phyloP scores from a whole-genome alignment of 2,797 vertebrate genomes.

The Coregonus ussuriensis region DNA sequence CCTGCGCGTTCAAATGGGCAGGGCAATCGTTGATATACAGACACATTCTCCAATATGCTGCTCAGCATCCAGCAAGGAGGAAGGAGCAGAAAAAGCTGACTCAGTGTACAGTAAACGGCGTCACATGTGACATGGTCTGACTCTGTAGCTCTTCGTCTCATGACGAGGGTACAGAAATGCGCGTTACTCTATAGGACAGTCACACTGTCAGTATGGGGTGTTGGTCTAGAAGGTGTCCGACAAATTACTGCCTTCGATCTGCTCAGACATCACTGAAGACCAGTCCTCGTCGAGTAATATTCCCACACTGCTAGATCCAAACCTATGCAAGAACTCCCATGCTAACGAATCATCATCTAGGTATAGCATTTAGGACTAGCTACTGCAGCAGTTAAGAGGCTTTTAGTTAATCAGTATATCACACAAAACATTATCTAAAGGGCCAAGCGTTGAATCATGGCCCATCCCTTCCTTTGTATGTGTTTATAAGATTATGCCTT shows the following conservation, averaged over 20 bases:
- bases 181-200: neutral
- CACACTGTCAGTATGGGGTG: conserved; percentile 15
- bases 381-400: conserved; percentile 10
- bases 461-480: neutral
- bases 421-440: neutral
- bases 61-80: neutral
- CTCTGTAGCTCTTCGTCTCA: neutral
- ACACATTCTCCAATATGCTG: neutral
- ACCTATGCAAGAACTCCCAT: conserved; percentile 54
- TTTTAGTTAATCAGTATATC: neutral
- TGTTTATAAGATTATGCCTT: neutral
- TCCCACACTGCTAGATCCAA: conserved; percentile 34
- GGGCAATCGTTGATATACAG: neutral
- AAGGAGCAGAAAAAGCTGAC: neutral
- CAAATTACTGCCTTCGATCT: conserved; percentile 33
- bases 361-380: neutral
- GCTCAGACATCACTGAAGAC: conserved; percentile 22
- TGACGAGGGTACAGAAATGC: neutral
- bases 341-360: conserved; percentile 20
- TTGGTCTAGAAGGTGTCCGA: conserved; percentile 15
- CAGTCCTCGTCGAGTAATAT: conserved; percentile 20
- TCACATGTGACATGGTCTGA: neutral
- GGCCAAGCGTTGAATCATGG: neutral
- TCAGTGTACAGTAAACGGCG: neutral
- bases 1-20: neutral